Evolutionary conservation across 2,888 invertebrate species (phyloP).

Genomic region (Xylota segnis): DNA sequence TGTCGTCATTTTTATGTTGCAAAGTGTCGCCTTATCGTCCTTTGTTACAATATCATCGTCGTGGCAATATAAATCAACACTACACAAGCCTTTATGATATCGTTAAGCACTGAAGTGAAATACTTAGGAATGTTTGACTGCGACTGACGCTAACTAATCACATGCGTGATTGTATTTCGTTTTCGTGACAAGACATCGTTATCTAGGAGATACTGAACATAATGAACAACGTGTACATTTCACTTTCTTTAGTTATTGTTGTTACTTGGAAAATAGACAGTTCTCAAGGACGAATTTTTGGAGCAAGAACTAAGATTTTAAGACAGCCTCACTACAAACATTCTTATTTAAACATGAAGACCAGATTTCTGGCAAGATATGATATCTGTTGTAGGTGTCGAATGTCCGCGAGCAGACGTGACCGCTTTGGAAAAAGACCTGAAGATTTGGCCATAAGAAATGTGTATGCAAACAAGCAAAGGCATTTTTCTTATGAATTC

Average conservation of each 20-base stretch:
- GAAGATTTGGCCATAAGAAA: too few species aligned
- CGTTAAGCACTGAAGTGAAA: not conserved
- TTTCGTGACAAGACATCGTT: not conserved
- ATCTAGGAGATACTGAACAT: not conserved
- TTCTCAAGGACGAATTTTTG: too few species aligned
- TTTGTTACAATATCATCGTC: not conserved
- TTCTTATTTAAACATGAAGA: too few species aligned
- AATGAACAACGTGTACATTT: not conserved
- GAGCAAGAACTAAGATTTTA: too few species aligned
- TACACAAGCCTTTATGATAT: not conserved
- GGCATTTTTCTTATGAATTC: too few species aligned
- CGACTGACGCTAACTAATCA: not conserved
- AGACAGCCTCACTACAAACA: too few species aligned
- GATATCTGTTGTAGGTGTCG: too few species aligned
- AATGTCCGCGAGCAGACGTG: too few species aligned
- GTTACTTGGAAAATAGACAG: not conserved
- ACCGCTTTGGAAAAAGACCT: too few species aligned
- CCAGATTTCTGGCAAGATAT: too few species aligned
- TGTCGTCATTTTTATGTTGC: not conserved
- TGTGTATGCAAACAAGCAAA: too few species aligned
- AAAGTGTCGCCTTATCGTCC: not conserved
- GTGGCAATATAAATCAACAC: not conserved
- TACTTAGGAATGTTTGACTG: not conserved
- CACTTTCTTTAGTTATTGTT: not conserved
- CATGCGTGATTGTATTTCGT: not conserved